Base-by-base conservation (phyloP, 2,888 invertebrate genomes). In the Napeogenes sylphis region DNA sequence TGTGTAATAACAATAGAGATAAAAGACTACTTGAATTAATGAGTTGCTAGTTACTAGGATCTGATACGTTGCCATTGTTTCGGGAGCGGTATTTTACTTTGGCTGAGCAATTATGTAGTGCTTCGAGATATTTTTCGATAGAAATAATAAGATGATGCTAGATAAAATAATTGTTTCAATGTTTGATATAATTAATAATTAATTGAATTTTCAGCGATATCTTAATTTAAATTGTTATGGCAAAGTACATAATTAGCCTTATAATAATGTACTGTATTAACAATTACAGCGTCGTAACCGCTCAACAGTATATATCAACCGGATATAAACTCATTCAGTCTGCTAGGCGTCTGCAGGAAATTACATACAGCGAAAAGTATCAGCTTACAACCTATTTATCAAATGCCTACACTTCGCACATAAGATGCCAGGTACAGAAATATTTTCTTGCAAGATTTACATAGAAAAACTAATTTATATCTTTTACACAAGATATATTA, bases 21-120 rank as follows among this genome's bases (percentile, higher is more conserved):
- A 56, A 59, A 46, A 59, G 53, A 45, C 38, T 32, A 55, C 46
- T 62, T 32, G 54, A 59, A 57, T 63, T 57, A 63, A 59, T 54
- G 56, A 59, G 63, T 42, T 38, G 45, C 42, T 56, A 55, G 42
- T 42, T 42, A 42, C 42, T 55, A 62, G 58, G 51, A 62, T 59
- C 51, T 42, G 55, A 62, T 62, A 62, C 38, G 57, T 45, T 42
- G 47, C 42, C 47, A 56, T 58, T 62, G 56, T 56, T 30, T 21
- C 14, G 38, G 38, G 21, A 58, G 38, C 42, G 35, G 12, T 45
- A 59, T 51, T 58, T 58, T 58, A 14, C 10, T 8, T 30, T 30
- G 51, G 21, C 12, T 51, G 30, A 51, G 30, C 30, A 30, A 51
- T 30, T 8, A 51, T 30, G 30, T 30, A 4, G 30, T 51, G 30